A percentile compares a stretch with the other conserved stretches of the same genome.
Evolutionary conservation across 2,797 vertebrate species (phyloP).

Genomic region (Garrulus glandarius): DNA sequence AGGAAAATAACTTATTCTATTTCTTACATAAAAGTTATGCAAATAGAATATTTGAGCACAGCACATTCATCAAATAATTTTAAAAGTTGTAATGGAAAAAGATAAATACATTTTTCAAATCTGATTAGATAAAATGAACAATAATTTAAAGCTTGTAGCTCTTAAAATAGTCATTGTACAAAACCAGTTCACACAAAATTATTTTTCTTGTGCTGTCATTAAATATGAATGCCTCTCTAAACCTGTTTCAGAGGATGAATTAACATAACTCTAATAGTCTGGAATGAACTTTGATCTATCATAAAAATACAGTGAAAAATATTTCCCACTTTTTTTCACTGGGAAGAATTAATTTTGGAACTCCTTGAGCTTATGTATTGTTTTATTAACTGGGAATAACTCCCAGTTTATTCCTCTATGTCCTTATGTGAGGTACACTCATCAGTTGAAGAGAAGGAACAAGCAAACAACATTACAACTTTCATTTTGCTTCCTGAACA

Average conservation of each 20-base stretch:
- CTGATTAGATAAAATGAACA: neutral
- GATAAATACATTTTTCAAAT: neutral
- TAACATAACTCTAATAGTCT: neutral
- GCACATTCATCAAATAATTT: neutral
- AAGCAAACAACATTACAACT: neutral
- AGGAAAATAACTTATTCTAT: neutral
- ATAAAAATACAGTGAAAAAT: conserved; percentile 17
- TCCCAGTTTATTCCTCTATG: conserved; percentile 10
- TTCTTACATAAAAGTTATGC: neutral
- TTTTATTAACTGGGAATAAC: conserved; percentile 3
- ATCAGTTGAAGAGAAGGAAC: neutral
- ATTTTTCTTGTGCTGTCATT: neutral
- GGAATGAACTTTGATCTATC: neutral
- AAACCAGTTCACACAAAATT: neutral
- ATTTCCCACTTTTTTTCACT: conserved; percentile 2
- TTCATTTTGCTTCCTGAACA: neutral
- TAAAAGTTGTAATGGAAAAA: neutral
- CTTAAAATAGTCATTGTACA: neutral
- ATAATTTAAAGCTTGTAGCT: neutral
- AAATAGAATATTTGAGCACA: neutral
- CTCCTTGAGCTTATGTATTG: neutral
- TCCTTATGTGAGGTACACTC: neutral
- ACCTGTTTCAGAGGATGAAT: neutral
- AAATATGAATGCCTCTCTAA: neutral
- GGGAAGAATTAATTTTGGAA: conserved; percentile 16